A percentile compares a stretch with the other conserved stretches of the same genome.
phyloP scores from a whole-genome alignment of 2,113 vertebrate genomes.

The Odocoileus hemionus region DNA sequence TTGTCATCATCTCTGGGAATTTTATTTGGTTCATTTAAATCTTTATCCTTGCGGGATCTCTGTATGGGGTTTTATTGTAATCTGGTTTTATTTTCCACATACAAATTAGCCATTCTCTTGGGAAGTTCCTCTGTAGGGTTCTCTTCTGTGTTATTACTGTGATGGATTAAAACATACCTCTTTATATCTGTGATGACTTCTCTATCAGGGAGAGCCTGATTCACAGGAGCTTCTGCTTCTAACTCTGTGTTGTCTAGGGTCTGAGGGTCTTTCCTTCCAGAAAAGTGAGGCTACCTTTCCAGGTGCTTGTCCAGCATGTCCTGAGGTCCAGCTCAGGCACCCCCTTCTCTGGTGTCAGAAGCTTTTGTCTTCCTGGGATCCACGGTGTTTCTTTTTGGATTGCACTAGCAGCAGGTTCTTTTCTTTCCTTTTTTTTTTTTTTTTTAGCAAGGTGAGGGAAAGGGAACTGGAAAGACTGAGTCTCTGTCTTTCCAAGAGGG shows the following conservation, averaged over 20 bases:
- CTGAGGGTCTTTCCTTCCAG: not conserved
- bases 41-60: not conserved
- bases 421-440: not conserved
- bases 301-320: not conserved
- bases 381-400: not conserved
- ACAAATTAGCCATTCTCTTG: not conserved
- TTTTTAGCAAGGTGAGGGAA: not conserved
- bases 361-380: not conserved
- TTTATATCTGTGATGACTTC: not conserved
- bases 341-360: not conserved
- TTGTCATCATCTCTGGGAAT: not conserved
- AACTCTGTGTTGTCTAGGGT: not conserved
- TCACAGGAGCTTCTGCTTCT: not conserved
- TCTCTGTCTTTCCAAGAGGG: not conserved
- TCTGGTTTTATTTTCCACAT: constrained; percentile 9
- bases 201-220: not conserved
- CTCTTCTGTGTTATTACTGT: not conserved
- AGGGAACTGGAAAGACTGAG: not conserved
- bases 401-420: not conserved
- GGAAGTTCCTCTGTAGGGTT: not conserved
- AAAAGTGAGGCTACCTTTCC: not conserved
- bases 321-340: not conserved
- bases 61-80: not conserved
- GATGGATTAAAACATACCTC: not conserved
- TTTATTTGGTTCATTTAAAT: constrained; percentile 12